These are phyloP conservation scores for Drosophila jambulina DNA, from an alignment of 1,140 invertebrate genomes.

Conservation along the genomic window DNA sequence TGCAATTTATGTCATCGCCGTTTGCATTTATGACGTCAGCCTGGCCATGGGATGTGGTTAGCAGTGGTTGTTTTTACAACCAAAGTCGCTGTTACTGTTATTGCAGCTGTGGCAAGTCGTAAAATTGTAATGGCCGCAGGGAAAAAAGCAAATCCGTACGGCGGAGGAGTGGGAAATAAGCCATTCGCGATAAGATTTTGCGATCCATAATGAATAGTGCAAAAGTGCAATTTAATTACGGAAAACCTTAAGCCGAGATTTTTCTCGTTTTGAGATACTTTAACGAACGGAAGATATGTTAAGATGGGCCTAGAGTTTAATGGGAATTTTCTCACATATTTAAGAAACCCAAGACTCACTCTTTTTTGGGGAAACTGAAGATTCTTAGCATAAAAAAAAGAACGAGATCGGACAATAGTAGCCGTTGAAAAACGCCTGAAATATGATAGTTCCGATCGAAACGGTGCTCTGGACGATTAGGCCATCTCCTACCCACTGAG, in stretches of 20 bases:
- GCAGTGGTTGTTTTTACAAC: conserved; percentile 28
- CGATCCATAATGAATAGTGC: conserved; percentile 36
- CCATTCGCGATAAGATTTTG: conserved; percentile 45
- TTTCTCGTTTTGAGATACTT: conserved; percentile 13
- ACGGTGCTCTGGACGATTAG: conserved; percentile 49
- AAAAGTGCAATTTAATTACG: conserved; percentile 52
- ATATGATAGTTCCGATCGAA: conserved; percentile 65
- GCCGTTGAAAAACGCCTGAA: conserved; percentile 71
- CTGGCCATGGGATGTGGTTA: conserved; percentile 71
- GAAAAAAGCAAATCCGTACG: conserved; percentile 8
- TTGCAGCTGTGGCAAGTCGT: conserved; percentile 55
- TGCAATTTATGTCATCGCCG: conserved; percentile 80
- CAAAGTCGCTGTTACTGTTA: conserved; percentile 41
- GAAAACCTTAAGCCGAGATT: conserved; percentile 24
- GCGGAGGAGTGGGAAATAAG: conserved; percentile 49
- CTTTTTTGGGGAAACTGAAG: not conserved
- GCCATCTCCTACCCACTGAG: conserved; percentile 17
- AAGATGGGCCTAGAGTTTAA: conserved; percentile 16
- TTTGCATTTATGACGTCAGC: conserved; percentile 75
- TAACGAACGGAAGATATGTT: conserved; percentile 1
- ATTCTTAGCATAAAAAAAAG: conserved; percentile 19
- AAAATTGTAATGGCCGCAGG: conserved; percentile 47
- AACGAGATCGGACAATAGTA: conserved; percentile 59
- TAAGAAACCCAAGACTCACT: conserved; percentile 8
- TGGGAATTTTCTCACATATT: conserved; percentile 51